Evolutionary conservation across 2,888 invertebrate species (phyloP).

Genomic region (Parthenolecanium corni): DNA sequence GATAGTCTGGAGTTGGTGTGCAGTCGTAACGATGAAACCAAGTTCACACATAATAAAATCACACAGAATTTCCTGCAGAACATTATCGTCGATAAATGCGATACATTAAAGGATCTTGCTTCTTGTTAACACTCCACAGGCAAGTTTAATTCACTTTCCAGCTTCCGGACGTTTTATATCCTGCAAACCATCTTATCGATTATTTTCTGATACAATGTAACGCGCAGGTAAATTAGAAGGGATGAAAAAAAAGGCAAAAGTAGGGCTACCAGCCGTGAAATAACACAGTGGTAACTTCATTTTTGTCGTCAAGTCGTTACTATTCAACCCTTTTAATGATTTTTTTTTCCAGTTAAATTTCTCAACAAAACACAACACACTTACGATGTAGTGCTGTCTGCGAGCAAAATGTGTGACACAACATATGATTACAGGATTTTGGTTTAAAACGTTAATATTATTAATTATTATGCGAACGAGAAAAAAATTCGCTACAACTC

Average conservation of each 20-base stretch:
- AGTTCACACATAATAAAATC: slow-evolving; percentile 13
- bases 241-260: slow-evolving; percentile 18
- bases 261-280: slow-evolving; percentile 20
- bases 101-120: slow-evolving; percentile 22
- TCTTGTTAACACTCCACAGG: slow-evolving; percentile 22
- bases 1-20: slow-evolving; percentile 18
- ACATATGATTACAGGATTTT: no score
- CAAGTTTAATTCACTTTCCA: slow-evolving; percentile 28
- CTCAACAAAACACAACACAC: no score
- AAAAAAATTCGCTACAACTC: no score
- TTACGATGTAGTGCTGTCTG: no score
- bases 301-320: no score
- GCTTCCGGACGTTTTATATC: slow-evolving; percentile 25
- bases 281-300: no score
- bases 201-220: slow-evolving; percentile 26
- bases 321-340: no score
- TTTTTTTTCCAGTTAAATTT: no score
- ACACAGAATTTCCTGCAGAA: slow-evolving; percentile 12
- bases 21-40: slow-evolving; percentile 14
- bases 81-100: slow-evolving; percentile 14
- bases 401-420: no score
- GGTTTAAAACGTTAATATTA: no score
- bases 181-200: slow-evolving; percentile 27
- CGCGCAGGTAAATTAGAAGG: slow-evolving; percentile 28
- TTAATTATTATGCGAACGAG: no score